phyloP scores from a whole-genome alignment of 2,888 invertebrate genomes.

The Idaea aversata region DNA sequence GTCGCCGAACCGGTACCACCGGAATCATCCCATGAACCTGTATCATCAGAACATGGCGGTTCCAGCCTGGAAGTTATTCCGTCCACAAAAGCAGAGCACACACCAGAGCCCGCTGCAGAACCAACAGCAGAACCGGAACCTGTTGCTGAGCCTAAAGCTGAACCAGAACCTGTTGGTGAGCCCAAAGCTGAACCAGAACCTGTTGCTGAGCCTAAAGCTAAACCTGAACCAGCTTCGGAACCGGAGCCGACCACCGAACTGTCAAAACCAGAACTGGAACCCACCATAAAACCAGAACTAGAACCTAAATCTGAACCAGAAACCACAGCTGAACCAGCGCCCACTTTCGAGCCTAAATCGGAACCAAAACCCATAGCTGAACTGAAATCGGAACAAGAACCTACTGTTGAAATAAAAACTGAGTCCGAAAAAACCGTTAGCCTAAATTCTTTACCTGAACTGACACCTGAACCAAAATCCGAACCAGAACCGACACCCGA shows the following conservation, averaged over 20 bases:
- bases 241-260: slow-evolving; percentile 52
- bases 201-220: slow-evolving; percentile 48
- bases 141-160: slow-evolving; percentile 43
- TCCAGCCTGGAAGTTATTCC: slow-evolving; percentile 11
- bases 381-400: slow-evolving; percentile 7
- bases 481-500: slow-evolving; percentile 10
- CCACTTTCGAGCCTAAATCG: slow-evolving; percentile 16
- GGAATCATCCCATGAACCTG: slow-evolving; percentile 31
- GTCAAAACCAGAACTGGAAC: slow-evolving; percentile 52
- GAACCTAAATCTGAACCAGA: slow-evolving; percentile 28
- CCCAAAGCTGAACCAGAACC: slow-evolving; percentile 1
- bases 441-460: slow-evolving; percentile 16
- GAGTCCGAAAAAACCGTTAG: slow-evolving; percentile 12
- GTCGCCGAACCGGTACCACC: slow-evolving; percentile 34
- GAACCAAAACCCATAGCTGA: slow-evolving; percentile 17
- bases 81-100: slow-evolving; percentile 29
- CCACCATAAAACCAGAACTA: no score
- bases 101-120: slow-evolving; percentile 35
- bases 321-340: slow-evolving; percentile 13
- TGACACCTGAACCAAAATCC: slow-evolving; percentile 11
- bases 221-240: slow-evolving; percentile 56
- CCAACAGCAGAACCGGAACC: slow-evolving; percentile 36
- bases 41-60: slow-evolving; percentile 15
- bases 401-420: slow-evolving; percentile 10
- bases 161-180: no score